Conservation (phyloP, 2,888 invertebrate species). For the Iphiclides podalirius region DNA sequence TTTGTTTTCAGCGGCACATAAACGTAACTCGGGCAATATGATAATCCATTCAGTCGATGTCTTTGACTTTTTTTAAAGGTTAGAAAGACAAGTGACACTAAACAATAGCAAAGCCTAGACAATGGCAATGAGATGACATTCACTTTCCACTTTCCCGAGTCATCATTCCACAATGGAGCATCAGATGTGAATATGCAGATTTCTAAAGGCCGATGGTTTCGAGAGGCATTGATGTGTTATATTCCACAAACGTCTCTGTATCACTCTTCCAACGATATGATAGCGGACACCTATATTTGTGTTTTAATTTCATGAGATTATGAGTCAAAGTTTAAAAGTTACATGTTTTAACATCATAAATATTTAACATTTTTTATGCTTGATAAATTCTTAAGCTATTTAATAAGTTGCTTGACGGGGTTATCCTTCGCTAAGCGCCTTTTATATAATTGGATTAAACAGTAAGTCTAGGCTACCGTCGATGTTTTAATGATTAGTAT, state of each 20-base stretch:
- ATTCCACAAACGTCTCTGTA: not conserved
- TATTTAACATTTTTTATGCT: not conserved
- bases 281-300: not conserved
- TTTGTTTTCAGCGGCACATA: too few relatives aligned
- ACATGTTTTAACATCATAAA: not conserved
- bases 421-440: not conserved
- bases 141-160: slow-evolving; percentile 30
- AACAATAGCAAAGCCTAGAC: slow-evolving; percentile 1
- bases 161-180: slow-evolving; percentile 20
- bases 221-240: not conserved
- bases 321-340: not conserved
- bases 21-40: not conserved
- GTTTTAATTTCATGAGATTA: not conserved
- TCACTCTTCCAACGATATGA: not conserved
- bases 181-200: not conserved
- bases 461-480: not conserved
- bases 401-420: not conserved
- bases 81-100: not conserved
- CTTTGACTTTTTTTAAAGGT: not conserved
- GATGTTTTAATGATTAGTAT: not conserved
- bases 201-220: not conserved
- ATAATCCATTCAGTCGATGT: not conserved
- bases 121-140: slow-evolving; percentile 10
- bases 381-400: not conserved
- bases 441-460: not conserved